A percentile compares a stretch with the other conserved stretches of the same genome.
phyloP scores from a whole-genome alignment of 30 jellyfish, hydroid and myxozoan genomes.

The Aurelia sp. region DNA sequence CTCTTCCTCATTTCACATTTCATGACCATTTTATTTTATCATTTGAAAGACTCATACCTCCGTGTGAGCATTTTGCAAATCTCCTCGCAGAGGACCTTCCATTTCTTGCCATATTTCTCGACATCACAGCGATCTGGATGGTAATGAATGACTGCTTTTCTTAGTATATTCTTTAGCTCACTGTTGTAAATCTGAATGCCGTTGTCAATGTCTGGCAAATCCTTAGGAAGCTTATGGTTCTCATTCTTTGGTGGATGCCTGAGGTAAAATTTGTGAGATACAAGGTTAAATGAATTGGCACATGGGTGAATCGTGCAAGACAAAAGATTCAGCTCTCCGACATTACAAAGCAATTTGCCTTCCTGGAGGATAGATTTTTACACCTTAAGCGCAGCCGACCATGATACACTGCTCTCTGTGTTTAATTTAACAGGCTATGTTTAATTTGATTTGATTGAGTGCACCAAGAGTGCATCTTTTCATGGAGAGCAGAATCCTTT shows the following conservation, averaged over 20 bases:
- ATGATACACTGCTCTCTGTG: too few relatives aligned
- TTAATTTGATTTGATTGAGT: too few relatives aligned
- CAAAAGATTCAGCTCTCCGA: too few relatives aligned
- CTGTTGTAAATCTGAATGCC: neutral
- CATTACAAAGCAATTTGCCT: too few relatives aligned
- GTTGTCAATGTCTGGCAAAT: constrained; percentile 18
- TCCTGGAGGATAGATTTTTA: too few relatives aligned
- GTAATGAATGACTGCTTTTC: constrained; percentile 56
- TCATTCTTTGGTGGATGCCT: constrained; percentile 51
- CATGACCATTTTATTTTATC: neutral
- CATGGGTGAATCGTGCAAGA: too few relatives aligned
- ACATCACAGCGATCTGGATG: constrained; percentile 71
- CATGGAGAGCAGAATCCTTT: too few relatives aligned
- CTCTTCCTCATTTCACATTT: neutral
- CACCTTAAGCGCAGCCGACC: too few relatives aligned
- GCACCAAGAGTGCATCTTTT: too few relatives aligned
- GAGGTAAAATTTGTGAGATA: neutral
- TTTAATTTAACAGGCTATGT: too few relatives aligned
- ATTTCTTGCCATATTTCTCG: constrained; percentile 30
- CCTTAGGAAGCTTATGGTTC: constrained; percentile 7
- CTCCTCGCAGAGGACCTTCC: constrained; percentile 67
- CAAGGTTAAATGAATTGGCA: neutral
- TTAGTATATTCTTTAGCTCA: constrained; percentile 15
- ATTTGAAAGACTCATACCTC: constrained; percentile 11
- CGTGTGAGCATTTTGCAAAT: constrained; percentile 43